Conservation (phyloP, 2,888 invertebrate genomes). For the Xestia c-nigrum region DNA sequence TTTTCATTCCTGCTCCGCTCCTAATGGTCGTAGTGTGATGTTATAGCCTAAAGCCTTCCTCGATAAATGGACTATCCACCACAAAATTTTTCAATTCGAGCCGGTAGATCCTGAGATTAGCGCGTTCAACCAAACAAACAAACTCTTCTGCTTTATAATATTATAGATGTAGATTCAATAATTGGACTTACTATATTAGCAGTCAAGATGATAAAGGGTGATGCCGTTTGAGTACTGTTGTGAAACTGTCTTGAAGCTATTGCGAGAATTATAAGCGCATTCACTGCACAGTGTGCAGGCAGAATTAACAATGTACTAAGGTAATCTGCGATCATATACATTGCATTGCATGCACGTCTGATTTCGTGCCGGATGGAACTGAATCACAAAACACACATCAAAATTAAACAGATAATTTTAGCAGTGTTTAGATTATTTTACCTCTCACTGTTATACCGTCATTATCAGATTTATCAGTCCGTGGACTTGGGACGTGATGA, state of each 20-base stretch:
- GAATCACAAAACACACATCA: slow-evolving; percentile 41
- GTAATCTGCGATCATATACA: slow-evolving; percentile 54
- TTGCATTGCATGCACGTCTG: slow-evolving; percentile 58
- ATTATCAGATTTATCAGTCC: slow-evolving; percentile 2
- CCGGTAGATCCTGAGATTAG: no score
- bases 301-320: slow-evolving; percentile 52
- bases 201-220: slow-evolving; percentile 2
- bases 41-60: no score
- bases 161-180: no score
- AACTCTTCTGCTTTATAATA: no score
- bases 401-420: slow-evolving; percentile 36
- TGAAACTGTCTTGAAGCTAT: slow-evolving; percentile 42
- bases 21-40: no score
- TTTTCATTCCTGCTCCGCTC: no score
- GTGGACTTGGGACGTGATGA: background rate
- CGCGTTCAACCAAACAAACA: no score
- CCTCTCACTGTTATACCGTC: slow-evolving; percentile 27
- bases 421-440: slow-evolving; percentile 17
- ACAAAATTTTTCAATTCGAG: no score
- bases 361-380: slow-evolving; percentile 60
- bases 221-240: slow-evolving; percentile 20
- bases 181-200: background rate
- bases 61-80: no score
- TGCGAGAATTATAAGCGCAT: slow-evolving; percentile 40
- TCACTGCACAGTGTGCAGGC: slow-evolving; percentile 44